A percentile compares a stretch with the other conserved stretches of the same genome.
Evolutionary conservation across 2,888 invertebrate species (phyloP).

Genomic region (Melitaea athalia): DNA sequence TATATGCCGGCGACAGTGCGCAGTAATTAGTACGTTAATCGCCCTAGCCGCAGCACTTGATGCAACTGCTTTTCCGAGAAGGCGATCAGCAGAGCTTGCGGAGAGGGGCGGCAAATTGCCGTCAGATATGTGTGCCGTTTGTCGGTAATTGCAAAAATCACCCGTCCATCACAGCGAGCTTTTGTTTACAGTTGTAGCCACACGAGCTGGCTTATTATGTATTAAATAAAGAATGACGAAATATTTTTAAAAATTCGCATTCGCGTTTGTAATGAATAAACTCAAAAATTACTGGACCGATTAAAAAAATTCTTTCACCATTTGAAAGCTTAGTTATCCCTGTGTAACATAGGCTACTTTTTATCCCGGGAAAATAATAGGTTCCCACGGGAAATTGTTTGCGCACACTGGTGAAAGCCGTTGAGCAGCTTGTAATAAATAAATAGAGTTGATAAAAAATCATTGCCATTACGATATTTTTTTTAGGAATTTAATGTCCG

Average conservation of each 20-base stretch:
- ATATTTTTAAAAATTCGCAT: background rate
- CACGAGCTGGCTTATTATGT: background rate
- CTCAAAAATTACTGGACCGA: too few relatives aligned
- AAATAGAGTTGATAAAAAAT: too few relatives aligned
- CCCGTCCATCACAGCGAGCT: slow-evolving; percentile 51
- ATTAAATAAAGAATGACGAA: background rate
- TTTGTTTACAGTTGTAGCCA: slow-evolving; percentile 19
- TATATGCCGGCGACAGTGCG: slow-evolving; percentile 44
- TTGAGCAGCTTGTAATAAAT: too few relatives aligned
- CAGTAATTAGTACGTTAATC: slow-evolving; percentile 77
- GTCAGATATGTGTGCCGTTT: slow-evolving; percentile 77
- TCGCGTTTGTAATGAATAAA: too few relatives aligned
- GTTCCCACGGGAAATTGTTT: too few relatives aligned
- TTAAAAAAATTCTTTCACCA: too few relatives aligned
- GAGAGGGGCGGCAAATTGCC: slow-evolving; percentile 75
- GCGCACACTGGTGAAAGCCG: too few relatives aligned
- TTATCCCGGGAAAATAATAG: too few relatives aligned
- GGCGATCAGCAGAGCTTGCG: slow-evolving; percentile 68
- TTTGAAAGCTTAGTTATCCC: too few relatives aligned
- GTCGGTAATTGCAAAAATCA: slow-evolving; percentile 80
- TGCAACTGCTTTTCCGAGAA: slow-evolving; percentile 77
- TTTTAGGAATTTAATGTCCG: too few relatives aligned
- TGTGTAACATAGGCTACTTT: too few relatives aligned
- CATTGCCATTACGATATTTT: too few relatives aligned
- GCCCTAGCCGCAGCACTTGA: slow-evolving; percentile 61